phyloP scores from a whole-genome alignment of 2,888 invertebrate species.

The Spatulosminthurus flaviceps region DNA sequence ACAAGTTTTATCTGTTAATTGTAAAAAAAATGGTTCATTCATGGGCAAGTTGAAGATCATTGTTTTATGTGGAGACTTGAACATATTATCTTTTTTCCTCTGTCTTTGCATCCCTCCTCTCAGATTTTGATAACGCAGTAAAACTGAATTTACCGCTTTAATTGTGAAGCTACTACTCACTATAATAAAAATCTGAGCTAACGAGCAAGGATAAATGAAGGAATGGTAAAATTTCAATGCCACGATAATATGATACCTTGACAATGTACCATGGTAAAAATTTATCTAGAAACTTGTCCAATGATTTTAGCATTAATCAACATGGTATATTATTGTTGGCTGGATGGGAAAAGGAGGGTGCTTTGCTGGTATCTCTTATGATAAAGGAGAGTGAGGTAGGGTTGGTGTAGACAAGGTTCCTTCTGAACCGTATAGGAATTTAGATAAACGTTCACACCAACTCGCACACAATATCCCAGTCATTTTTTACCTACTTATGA shows the following conservation, averaged over 20 bases:
- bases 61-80: not conserved
- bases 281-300: no score
- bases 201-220: not conserved
- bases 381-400: no score
- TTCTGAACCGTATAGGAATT: conserved; percentile 8
- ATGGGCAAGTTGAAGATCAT: conserved; percentile 28
- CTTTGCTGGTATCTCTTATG: not conserved
- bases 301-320: no score
- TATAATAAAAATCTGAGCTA: conserved; percentile 12
- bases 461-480: not conserved
- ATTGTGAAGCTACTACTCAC: conserved; percentile 20
- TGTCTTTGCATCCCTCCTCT: not conserved
- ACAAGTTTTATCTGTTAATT: conserved; percentile 16
- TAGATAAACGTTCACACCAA: conserved; percentile 14
- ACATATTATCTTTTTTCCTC: not conserved
- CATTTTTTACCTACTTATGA: not conserved
- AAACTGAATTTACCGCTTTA: conserved; percentile 41
- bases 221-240: not conserved
- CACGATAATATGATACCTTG: not conserved
- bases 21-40: conserved; percentile 33
- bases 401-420: not conserved
- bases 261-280: not conserved
- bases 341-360: not conserved
- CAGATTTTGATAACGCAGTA: conserved; percentile 3
- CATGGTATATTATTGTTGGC: not conserved